Evolutionary conservation across 2,888 invertebrate genomes (phyloP), one percentile per base, ranked within the genome.

Genomic region (Troglohyphantes excavatus): DNA sequence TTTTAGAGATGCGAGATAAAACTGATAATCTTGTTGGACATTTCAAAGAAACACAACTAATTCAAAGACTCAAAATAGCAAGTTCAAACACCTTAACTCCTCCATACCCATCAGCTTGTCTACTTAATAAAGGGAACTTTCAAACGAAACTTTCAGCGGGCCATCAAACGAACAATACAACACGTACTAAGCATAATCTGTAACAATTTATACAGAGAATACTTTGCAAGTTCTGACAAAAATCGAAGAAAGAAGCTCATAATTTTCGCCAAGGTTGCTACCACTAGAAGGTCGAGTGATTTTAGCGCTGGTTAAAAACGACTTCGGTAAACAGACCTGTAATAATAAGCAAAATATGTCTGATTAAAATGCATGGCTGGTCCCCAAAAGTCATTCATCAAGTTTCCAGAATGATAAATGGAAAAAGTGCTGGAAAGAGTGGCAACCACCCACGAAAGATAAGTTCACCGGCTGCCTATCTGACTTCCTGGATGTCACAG

Each of bases 361-460:
- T 39, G 75, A 81, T 88, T 88, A 88, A 82, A 82, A 88, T 88
- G 81, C 88, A 73, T 68, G 73, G 68, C 81, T 29, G 59, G 65
- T 27, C 61, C 26, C 27, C 73, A 68, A 68, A 75, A 82, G 81
- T 75, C 88, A 88, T 82, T 88, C 81, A 82, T 88, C 88, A 88
- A 68, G 72, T 81, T 65, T 59, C 23, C 17, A 17, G 75, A 73
- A 75, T 88, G 88, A 88, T 81, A 79, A 88, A 88, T 81, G 70
- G 59, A 63, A 39, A 68, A 33, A 39, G 70, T 39, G 21, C 59
- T 43, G 17, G 72, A 75, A 73, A 72, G 65, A 81, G 27, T 75
- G 88, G 73, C 88, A 75, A 43, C 88, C 75, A 88, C 82, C 82
- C 82, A 88, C 75, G 82, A 79, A 53, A 53, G 53, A 21, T n/a